Evolutionary conservation across 2,888 invertebrate species (phyloP).

Genomic region (Cryptus armator): DNA sequence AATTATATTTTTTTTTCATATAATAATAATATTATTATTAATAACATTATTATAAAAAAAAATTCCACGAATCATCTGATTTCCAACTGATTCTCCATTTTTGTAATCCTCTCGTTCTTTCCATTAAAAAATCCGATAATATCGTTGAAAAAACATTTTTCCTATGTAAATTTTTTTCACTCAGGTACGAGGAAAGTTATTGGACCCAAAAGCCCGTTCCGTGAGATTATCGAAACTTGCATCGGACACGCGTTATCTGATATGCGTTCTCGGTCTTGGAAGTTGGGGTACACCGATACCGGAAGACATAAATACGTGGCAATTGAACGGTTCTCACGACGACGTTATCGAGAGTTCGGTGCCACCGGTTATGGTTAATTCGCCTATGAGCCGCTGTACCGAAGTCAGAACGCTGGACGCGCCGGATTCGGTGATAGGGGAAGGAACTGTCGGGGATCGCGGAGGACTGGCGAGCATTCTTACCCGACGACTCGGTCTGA

Average conservation of each 20-base stretch:
- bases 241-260: conserved; percentile 93
- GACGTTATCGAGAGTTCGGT: conserved; percentile 88
- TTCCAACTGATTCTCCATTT: too few species aligned
- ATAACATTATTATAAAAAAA: too few species aligned
- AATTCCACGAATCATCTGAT: too few species aligned
- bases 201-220: conserved; percentile 91
- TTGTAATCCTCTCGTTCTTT: too few species aligned
- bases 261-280: conserved; percentile 94
- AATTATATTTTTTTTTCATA: too few species aligned
- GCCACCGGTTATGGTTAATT: conserved; percentile 89
- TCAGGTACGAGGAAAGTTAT: conserved; percentile 92
- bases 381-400: conserved; percentile 91
- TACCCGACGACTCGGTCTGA: conserved; percentile 93
- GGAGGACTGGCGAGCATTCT: conserved; percentile 91
- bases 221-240: conserved; percentile 91
- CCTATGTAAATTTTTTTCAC: conserved; percentile 64
- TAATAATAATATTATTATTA: too few species aligned
- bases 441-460: conserved; percentile 88
- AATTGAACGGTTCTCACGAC: conserved; percentile 85
- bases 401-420: conserved; percentile 92
- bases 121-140: neutral
- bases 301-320: conserved; percentile 79
- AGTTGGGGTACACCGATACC: conserved; percentile 89
- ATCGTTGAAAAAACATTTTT: neutral
- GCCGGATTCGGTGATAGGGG: conserved; percentile 88